Evolutionary conservation across 2,888 invertebrate species (phyloP), one percentile per base, ranked within the genome.

Genomic region (Tenthredo livida): DNA sequence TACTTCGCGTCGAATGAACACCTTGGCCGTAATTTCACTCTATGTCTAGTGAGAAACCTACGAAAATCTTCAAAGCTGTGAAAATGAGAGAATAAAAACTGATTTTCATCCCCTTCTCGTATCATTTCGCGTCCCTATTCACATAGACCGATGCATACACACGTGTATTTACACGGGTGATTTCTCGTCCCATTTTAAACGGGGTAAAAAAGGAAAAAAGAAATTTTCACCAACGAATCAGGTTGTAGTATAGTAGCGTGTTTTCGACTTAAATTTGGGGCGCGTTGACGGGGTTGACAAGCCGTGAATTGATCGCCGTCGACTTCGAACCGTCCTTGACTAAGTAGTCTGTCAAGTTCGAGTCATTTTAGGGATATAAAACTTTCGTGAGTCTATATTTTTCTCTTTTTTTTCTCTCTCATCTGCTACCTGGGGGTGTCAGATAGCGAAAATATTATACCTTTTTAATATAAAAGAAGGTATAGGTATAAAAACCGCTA

Each of bases 261-360:
- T 37, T 10, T 73, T 43, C 43, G 25, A 43, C 72, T 73, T 40
- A 43, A 73, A 43, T 73, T 73, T 40, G 15, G 72, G 43, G 72
- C 40, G 72, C 72, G 40, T 73, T 73, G 72, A 73, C 72, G 43
- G 40, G 43, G 21, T 43, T 73, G 72, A 73, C 72, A 73, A 43
- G 72, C 72, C 43, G 72, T 73, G 72, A 73, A 73, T 73, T 73
- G 72, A 73, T 73, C 72, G 43, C 40, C 40, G 43, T 43, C 40
- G 43, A 73, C 72, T 73, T 73, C 40, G 29, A 73, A 43, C 40
- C 72, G 72, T 73, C 43, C 72, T 43, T 73, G 43, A n/a, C 40
- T 73, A 73, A 73, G 72, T 73, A 73, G 40, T 40, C 72, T 73
- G 72, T 73, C 72, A 73, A 40, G 72, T 73, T 73, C n/a, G 72